Evolutionary conservation across 1,140 invertebrate species (phyloP), one percentile per base, ranked within the genome.

Genomic region (Drosophila littoralis): DNA sequence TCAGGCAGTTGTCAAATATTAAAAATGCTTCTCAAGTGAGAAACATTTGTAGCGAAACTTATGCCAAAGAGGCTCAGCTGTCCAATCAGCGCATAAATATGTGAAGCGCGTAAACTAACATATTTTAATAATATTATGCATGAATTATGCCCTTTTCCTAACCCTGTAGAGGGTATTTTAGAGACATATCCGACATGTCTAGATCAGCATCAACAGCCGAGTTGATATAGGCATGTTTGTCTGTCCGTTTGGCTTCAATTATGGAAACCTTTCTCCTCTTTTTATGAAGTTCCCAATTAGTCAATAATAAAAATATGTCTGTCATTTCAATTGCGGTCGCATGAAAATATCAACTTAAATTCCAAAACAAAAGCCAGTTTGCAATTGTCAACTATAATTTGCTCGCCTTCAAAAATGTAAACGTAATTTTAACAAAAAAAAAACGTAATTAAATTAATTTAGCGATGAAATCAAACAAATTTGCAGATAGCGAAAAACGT

Each of bases 381-480:
- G 12, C 28, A 32, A 12, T 12, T 50, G 28, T 54, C 51, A 33
- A 54, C 8, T 10, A 5, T 36, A 15, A 33, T 54, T 54, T 54
- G n/a, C 4, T 10, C 1, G 0, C 33, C 36, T 54, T 54, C 7
- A 54, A 28, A 5, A 28, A 28, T 28, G 3, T 28, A 4, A 54
- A 54, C n/a, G n/a, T 33, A 35, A 6, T 68, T 13, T 9, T 0
- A 10, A 32, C 7, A 55, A 36, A 52, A 13, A 55, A 36, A 52
- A 13, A 72, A 66, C 40, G 7, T 38, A 59, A 17, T 72, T 43
- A 51, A 58, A 52, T 45, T 54, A 28, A 54, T 61, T 54, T 51
- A 13, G 51, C 45, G 33, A 42, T 17, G 46, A 67, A 76, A 68
- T 65, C 52, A 76, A 82, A 83, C 45, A 54, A 67, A 55, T 58